Conservation (phyloP, 2,113 vertebrate genomes). For the Salvator merianae region DNA sequence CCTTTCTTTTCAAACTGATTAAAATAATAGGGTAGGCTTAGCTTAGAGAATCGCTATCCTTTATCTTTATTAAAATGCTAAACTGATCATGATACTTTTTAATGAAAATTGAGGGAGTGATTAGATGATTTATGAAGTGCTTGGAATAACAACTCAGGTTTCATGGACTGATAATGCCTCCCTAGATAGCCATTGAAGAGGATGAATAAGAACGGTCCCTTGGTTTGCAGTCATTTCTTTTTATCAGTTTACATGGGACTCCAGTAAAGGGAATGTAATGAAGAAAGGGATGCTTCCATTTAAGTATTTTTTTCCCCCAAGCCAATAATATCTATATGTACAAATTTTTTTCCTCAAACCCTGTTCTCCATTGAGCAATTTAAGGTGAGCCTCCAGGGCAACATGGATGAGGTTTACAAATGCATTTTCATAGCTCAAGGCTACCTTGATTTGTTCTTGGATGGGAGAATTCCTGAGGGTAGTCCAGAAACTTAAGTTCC, state of each 20-base stretch:
- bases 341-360: neutral
- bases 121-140: constrained; percentile 63
- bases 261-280: neutral
- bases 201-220: neutral
- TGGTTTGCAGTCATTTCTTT: neutral
- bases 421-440: neutral
- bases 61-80: constrained; percentile 56
- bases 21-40: constrained; percentile 11
- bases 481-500: neutral
- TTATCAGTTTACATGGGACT: constrained; percentile 1
- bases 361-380: neutral
- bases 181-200: neutral
- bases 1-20: constrained; percentile 23
- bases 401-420: neutral
- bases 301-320: neutral
- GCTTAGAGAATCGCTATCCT: constrained; percentile 18
- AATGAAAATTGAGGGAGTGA: constrained; percentile 53
- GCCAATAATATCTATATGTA: neutral
- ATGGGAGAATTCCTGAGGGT: neutral
- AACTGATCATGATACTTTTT: constrained; percentile 35
- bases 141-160: constrained; percentile 45
- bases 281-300: neutral
- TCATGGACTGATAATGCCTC: constrained; percentile 41
- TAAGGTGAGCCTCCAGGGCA: neutral
- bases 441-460: neutral